These are phyloP conservation scores for Saccostrea echinata DNA, from an alignment of 1,140 invertebrate genomes.

Conservation along the genomic window DNA sequence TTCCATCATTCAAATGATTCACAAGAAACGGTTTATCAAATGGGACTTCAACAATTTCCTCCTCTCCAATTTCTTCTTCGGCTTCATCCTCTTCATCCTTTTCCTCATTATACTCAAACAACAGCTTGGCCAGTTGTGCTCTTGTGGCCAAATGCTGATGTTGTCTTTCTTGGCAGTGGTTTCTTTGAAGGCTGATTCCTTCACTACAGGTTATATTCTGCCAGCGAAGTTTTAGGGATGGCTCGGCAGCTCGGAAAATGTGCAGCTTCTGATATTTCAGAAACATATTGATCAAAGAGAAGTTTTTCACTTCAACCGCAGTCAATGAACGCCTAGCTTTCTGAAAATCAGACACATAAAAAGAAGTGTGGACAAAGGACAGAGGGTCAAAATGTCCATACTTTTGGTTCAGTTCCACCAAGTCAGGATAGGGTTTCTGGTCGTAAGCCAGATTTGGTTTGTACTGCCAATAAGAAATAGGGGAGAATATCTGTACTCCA, in stretches of 20 bases:
- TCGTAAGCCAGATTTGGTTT: conserved; percentile 78
- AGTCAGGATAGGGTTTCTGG: conserved; percentile 79
- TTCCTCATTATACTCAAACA: conserved; percentile 63
- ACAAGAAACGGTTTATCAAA: background rate
- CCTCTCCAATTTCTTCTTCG: background rate
- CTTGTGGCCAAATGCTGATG: conserved; percentile 76
- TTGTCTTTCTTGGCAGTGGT: conserved; percentile 73
- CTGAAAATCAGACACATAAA: conserved; percentile 91
- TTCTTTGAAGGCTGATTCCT: conserved; percentile 63
- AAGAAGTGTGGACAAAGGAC: conserved; percentile 87
- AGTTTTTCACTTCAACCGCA: conserved; percentile 55
- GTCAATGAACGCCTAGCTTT: conserved; percentile 83
- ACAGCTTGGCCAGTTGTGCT: conserved; percentile 77
- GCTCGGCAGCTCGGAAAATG: conserved; percentile 87
- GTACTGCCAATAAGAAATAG: conserved; percentile 79
- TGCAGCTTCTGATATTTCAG: conserved; percentile 84
- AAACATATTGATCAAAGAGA: conserved; percentile 85
- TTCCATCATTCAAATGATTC: background rate
- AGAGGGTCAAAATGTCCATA: conserved; percentile 89
- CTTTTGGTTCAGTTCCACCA: conserved; percentile 88
- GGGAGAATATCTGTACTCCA: conserved; percentile 80
- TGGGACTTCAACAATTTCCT: background rate
- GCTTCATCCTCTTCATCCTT: background rate
- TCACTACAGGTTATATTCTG: conserved; percentile 78
- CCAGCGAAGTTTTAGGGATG: conserved; percentile 84